Percentiles rank a stretch among this genome's conserved stretches.
Conservation (phyloP, 1,140 invertebrate species). For the Anagrus nilaparvatae region DNA sequence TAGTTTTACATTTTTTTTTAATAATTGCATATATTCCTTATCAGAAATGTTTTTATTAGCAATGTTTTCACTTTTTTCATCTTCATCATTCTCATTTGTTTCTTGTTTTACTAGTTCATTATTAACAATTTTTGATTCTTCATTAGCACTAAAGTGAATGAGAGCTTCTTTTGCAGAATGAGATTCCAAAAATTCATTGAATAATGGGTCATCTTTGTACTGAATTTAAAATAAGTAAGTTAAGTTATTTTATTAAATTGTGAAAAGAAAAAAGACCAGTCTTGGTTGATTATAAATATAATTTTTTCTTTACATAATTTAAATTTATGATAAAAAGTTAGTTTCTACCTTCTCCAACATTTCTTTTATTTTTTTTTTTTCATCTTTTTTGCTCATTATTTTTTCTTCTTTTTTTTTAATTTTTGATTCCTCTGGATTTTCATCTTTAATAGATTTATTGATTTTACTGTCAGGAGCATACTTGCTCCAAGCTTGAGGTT, state of each 20-base stretch:
- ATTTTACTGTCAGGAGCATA: slow-evolving; percentile 59
- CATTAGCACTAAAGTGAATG: slow-evolving; percentile 21
- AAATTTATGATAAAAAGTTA: slow-evolving; percentile 7
- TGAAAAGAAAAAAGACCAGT: background rate
- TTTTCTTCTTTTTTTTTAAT: slow-evolving; percentile 31
- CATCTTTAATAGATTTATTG: slow-evolving; percentile 43
- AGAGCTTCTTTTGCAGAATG: slow-evolving; percentile 61
- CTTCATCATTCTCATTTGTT: slow-evolving; percentile 34
- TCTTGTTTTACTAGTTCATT: slow-evolving; percentile 33
- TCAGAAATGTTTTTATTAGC: slow-evolving; percentile 56
- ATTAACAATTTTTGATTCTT: slow-evolving; percentile 22
- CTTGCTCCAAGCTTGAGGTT: slow-evolving; percentile 87
- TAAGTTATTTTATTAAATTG: slow-evolving; percentile 13
- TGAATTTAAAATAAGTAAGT: slow-evolving; percentile 34
- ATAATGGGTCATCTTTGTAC: slow-evolving; percentile 81
- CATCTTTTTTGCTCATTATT: slow-evolving; percentile 39
- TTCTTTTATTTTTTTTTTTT: slow-evolving; percentile 49
- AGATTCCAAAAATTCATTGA: slow-evolving; percentile 77
- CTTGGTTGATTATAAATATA: too few relatives aligned
- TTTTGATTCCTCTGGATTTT: slow-evolving; percentile 28
- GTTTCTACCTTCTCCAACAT: slow-evolving; percentile 50
- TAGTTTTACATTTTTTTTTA: slow-evolving; percentile 31
- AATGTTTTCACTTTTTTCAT: slow-evolving; percentile 40
- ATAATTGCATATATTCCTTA: slow-evolving; percentile 50
- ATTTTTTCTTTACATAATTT: too few relatives aligned